Evolutionary conservation across 2,113 vertebrate genomes (phyloP).

Genomic region (Beaufortia kweichowensis): DNA sequence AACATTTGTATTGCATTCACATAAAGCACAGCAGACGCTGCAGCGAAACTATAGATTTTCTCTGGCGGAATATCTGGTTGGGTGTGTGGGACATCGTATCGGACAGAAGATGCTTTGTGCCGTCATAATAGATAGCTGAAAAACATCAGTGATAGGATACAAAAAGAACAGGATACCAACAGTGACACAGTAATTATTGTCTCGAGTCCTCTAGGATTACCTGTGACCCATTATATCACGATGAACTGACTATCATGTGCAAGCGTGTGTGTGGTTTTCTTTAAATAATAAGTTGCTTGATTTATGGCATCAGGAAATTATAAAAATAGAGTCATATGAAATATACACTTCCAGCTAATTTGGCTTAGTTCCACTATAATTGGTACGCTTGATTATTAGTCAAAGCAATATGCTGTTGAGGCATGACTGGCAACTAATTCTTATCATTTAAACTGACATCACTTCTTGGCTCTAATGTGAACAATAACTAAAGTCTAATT

Average conservation of each 20-base stretch:
- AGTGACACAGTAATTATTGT: constrained; percentile 69
- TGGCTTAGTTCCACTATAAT: background rate
- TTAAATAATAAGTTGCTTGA: background rate
- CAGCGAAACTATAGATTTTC: background rate
- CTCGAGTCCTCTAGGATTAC: constrained; percentile 60
- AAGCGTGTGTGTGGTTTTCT: constrained; percentile 41
- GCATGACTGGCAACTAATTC: constrained; percentile 3
- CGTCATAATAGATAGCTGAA: constrained; percentile 46
- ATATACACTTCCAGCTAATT: constrained; percentile 1
- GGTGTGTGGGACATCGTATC: background rate
- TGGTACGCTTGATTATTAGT: background rate
- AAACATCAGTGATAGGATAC: constrained; percentile 46
- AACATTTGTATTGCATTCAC: constrained; percentile 4
- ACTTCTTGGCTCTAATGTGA: background rate
- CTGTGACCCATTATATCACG: constrained; percentile 47
- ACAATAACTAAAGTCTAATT: background rate
- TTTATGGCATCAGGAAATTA: constrained; percentile 34
- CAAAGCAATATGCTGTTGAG: constrained; percentile 9
- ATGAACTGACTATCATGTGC: constrained; percentile 52
- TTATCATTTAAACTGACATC: constrained; percentile 7
- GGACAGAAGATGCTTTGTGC: background rate
- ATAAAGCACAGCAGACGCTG: constrained; percentile 1
- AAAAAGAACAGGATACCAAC: constrained; percentile 61
- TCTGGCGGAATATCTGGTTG: background rate
- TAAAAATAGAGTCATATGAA: constrained; percentile 30